phyloP scores from a whole-genome alignment of 1,140 invertebrate species.

The Caenorhabditis elegans region WBcel235 BX284602.5:11865501-11866000 shows the following conservation, averaged over 20 bases:
- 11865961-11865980: conserved; percentile 18
- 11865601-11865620: no score
- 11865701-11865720: conserved; percentile 23
- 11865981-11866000: conserved; percentile 21
- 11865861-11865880: not conserved
- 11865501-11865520: no score
- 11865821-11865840: not conserved
- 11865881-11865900: not conserved
- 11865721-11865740: not conserved
- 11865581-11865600: not conserved
- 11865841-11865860: not conserved
- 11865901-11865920: not conserved
- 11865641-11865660: not conserved
- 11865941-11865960: conserved; percentile 21
- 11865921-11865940: conserved; percentile 1
- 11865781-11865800: not conserved
- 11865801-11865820: not conserved
- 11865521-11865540: no score
- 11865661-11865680: not conserved
- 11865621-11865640: no score
- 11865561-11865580: not conserved
- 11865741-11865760: not conserved
- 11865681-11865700: not conserved
- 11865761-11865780: not conserved
- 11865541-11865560: no score